These are phyloP conservation scores for Hemiprocne comata DNA, from an alignment of 2,113 vertebrate species.

Conservation along the genomic window DNA sequence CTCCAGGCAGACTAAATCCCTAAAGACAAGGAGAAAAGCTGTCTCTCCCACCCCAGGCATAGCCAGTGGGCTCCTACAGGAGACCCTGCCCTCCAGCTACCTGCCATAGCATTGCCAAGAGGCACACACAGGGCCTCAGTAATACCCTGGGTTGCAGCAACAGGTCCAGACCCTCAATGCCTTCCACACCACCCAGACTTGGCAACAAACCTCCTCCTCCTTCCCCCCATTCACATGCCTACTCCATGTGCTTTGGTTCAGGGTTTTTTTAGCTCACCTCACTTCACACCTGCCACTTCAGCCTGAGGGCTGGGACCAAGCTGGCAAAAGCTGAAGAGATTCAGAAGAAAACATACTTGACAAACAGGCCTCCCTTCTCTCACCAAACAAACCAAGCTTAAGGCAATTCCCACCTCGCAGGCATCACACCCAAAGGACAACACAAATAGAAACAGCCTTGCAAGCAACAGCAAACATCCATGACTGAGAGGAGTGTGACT, in stretches of 20 bases:
- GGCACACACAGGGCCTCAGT: neutral
- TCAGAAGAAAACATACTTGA: conserved; percentile 9
- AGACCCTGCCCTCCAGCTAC: neutral
- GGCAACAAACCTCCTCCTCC: neutral
- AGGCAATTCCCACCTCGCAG: conserved; percentile 30
- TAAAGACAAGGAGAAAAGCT: neutral
- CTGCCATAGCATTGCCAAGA: neutral
- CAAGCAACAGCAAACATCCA: conserved; percentile 43
- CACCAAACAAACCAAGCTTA: conserved; percentile 1
- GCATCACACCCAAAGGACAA: conserved; percentile 50
- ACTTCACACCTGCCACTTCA: conserved; percentile 8
- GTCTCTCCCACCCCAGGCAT: neutral
- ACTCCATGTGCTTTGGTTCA: neutral
- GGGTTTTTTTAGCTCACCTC: neutral
- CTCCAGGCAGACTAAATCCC: neutral
- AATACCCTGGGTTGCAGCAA: neutral
- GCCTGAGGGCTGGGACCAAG: neutral
- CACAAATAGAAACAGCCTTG: conserved; percentile 46
- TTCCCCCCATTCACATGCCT: neutral
- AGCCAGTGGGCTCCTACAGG: neutral
- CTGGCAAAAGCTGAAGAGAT: neutral
- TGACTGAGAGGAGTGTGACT: conserved; percentile 8
- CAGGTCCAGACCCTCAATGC: neutral
- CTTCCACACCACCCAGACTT: neutral
- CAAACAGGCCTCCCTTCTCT: conserved; percentile 47